Conservation (phyloP, 2,113 vertebrate species). For the Lepus europaeus region DNA sequence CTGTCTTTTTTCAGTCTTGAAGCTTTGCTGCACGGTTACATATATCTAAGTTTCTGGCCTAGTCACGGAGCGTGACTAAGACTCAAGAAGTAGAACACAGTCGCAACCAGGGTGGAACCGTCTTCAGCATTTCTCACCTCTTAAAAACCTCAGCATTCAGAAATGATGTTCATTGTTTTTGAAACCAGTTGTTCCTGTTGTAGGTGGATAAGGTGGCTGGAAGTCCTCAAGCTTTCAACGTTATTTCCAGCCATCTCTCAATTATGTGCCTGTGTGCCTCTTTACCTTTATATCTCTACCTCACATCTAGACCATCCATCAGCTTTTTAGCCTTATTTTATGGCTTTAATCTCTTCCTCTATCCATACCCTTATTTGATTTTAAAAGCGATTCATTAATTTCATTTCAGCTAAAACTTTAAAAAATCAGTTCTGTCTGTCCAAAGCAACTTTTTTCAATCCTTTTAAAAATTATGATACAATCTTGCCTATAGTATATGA, state of each 20-base stretch:
- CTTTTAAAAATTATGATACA: background rate
- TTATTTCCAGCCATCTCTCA: background rate
- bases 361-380: conserved; percentile 29
- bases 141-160: conserved; percentile 34
- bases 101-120: conserved; percentile 21
- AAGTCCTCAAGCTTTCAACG: background rate
- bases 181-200: conserved; percentile 53
- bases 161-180: conserved; percentile 39
- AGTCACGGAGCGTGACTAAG: background rate
- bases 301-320: background rate
- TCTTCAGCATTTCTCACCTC: conserved; percentile 13
- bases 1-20: background rate
- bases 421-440: conserved; percentile 12
- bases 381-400: conserved; percentile 42
- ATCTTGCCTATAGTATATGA: background rate
- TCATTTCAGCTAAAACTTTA: conserved; percentile 36
- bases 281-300: background rate
- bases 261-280: background rate
- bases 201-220: background rate
- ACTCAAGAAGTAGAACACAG: background rate
- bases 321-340: background rate
- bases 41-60: background rate
- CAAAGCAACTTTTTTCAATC: conserved; percentile 7
- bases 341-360: conserved; percentile 10
- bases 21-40: background rate